phyloP scores from a whole-genome alignment of 2,113 vertebrate genomes.

The Nansenia antarctica region DNA sequence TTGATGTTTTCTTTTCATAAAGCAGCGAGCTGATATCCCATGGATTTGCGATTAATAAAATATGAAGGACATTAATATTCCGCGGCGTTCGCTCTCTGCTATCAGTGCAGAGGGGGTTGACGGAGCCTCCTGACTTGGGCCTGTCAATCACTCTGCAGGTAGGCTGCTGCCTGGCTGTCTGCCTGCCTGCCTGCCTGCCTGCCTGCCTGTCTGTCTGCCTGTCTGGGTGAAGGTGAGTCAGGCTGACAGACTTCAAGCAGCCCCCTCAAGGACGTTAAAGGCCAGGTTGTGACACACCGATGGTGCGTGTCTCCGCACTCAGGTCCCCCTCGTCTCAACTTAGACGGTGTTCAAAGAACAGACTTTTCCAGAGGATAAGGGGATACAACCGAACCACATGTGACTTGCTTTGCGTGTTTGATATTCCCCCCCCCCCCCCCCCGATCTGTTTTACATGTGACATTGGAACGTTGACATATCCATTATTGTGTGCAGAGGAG shows the following conservation, averaged over 20 bases:
- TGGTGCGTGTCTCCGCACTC: slow-evolving; percentile 27
- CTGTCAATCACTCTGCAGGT: slow-evolving; percentile 66
- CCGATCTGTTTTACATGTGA: slow-evolving; percentile 21
- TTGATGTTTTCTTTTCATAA: slow-evolving; percentile 75
- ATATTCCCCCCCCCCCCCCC: too few relatives aligned
- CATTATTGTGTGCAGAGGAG: slow-evolving; percentile 17
- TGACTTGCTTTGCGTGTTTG: slow-evolving; percentile 12
- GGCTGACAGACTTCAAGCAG: slow-evolving; percentile 61
- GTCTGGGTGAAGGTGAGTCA: slow-evolving; percentile 54
- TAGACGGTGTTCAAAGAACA: slow-evolving; percentile 15
- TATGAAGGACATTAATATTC: slow-evolving; percentile 77
- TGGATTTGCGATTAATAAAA: slow-evolving; percentile 76
- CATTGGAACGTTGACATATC: slow-evolving; percentile 15
- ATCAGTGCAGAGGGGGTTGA: slow-evolving; percentile 56
- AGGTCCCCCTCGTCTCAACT: slow-evolving; percentile 17
- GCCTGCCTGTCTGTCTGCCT: slow-evolving; percentile 37
- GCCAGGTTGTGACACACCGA: slow-evolving; percentile 50
- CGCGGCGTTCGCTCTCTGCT: slow-evolving; percentile 50
- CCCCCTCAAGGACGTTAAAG: slow-evolving; percentile 58
- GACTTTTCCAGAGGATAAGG: background rate
- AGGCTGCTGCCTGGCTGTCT: background rate
- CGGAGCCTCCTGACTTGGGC: slow-evolving; percentile 31
- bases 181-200: slow-evolving; percentile 24
- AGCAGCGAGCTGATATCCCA: slow-evolving; percentile 53
- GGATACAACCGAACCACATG: slow-evolving; percentile 3